These are phyloP conservation scores for Peromyscus polionotus DNA, from an alignment of 2,113 vertebrate species.

Conservation along the genomic window DNA sequence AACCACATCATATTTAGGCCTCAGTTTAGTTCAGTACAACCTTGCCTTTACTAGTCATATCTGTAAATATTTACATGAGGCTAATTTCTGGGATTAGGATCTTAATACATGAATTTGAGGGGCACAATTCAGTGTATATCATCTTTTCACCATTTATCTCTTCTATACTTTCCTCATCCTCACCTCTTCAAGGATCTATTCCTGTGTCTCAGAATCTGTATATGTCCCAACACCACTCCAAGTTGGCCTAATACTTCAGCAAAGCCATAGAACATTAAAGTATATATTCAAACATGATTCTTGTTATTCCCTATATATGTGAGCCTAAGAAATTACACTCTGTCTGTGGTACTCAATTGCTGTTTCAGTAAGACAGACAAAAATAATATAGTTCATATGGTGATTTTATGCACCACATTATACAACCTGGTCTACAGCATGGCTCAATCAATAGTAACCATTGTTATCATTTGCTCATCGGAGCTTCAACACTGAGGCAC, in stretches of 20 bases:
- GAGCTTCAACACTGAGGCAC: background rate
- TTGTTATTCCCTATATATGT: background rate
- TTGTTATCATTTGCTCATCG: background rate
- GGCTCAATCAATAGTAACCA: conserved; percentile 9
- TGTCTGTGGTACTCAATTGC: background rate
- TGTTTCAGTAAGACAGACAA: background rate
- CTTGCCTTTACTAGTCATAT: background rate
- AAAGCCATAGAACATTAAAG: background rate
- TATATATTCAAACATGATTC: background rate
- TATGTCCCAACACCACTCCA: background rate
- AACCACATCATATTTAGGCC: background rate
- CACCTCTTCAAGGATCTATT: background rate
- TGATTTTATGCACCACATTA: background rate
- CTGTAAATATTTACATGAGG: background rate
- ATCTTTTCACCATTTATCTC: background rate
- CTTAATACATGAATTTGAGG: background rate
- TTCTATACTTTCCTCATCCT: background rate
- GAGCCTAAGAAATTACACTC: background rate
- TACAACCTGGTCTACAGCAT: background rate
- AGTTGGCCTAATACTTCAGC: background rate
- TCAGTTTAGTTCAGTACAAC: background rate
- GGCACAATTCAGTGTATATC: background rate
- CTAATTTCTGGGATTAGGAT: background rate
- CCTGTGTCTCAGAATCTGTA: conserved; percentile 19
- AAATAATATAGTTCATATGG: background rate